Conservation (phyloP, 2,888 invertebrate genomes). For the Tetragonisca angustula region DNA sequence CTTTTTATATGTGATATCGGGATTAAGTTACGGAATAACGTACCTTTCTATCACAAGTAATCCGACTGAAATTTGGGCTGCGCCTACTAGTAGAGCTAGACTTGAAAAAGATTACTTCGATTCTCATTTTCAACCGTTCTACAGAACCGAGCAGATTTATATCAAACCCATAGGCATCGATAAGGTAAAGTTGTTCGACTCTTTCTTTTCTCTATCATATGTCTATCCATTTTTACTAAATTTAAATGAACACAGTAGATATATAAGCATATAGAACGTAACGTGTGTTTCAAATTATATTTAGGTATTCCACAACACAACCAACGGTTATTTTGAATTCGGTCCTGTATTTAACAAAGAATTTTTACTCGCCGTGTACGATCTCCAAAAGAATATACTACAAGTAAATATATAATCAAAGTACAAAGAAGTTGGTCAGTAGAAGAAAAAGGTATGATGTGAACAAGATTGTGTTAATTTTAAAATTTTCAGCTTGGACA, state of each 20-base stretch:
- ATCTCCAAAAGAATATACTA: constrained; percentile 89
- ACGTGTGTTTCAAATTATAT: not conserved
- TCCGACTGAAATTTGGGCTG: constrained; percentile 97
- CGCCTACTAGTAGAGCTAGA: constrained; percentile 91
- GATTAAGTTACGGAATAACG: constrained; percentile 88
- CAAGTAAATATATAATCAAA: constrained; percentile 82
- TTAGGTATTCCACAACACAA: constrained; percentile 81
- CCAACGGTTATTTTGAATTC: constrained; percentile 85
- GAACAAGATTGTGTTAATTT: not conserved
- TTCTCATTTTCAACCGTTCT: constrained; percentile 94
- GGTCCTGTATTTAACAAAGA: constrained; percentile 92
- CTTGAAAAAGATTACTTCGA: constrained; percentile 95
- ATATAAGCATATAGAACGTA: not conserved
- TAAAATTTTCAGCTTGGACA: constrained; percentile 83
- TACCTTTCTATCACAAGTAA: constrained; percentile 91
- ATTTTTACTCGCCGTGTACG: constrained; percentile 90
- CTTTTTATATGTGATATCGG: constrained; percentile 87
- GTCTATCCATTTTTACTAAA: too few relatives aligned
- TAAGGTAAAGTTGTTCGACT: constrained; percentile 81
- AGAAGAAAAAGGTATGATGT: not conserved
- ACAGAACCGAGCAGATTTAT: constrained; percentile 95
- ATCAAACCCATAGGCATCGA: constrained; percentile 88
- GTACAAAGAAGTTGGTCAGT: not conserved
- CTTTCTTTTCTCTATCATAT: not conserved
- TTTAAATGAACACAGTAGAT: not conserved